Conservation (phyloP, 1,140 invertebrate species). For the Drosophila pruinosa region DNA sequence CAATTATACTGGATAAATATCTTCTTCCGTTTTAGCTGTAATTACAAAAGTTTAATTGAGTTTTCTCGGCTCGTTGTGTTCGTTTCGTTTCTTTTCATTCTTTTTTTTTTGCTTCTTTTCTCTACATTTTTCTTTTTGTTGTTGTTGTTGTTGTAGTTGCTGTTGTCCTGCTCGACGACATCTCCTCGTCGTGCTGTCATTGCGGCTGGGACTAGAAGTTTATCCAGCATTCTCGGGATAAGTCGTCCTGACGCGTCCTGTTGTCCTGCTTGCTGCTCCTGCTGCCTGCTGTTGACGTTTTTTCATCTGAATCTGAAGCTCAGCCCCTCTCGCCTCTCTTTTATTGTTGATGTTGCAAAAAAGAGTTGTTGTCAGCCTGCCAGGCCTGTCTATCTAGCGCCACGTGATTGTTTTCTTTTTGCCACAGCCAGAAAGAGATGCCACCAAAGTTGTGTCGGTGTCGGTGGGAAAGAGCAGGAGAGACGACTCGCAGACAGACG, state of each 20-base stretch:
- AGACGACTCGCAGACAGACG: neutral
- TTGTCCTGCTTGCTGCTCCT: constrained; percentile 17
- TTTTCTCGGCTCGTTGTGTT: constrained; percentile 82
- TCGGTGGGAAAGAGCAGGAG: neutral
- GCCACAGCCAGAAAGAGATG: constrained; percentile 13
- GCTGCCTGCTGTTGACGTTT: constrained; percentile 57
- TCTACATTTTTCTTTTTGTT: constrained; percentile 31
- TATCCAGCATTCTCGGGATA: constrained; percentile 61
- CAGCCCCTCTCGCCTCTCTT: neutral
- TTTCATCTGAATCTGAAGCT: constrained; percentile 14
- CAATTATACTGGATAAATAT: constrained; percentile 83
- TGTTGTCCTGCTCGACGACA: constrained; percentile 17
- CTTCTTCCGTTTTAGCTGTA: constrained; percentile 83
- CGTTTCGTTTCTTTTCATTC: constrained; percentile 25
- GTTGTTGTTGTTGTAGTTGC: neutral
- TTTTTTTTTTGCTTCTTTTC: constrained; percentile 24
- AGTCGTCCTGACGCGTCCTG: constrained; percentile 69
- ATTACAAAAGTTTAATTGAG: constrained; percentile 83
- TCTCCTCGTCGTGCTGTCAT: constrained; percentile 27
- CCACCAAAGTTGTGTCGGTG: too few relatives aligned
- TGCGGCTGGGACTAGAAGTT: constrained; percentile 60
- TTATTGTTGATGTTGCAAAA: constrained; percentile 78
- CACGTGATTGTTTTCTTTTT: constrained; percentile 70
- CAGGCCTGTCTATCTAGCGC: constrained; percentile 63
- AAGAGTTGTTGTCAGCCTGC: constrained; percentile 74